phyloP scores from a whole-genome alignment of 2,113 vertebrate genomes.

The Arvicanthis niloticus region DNA sequence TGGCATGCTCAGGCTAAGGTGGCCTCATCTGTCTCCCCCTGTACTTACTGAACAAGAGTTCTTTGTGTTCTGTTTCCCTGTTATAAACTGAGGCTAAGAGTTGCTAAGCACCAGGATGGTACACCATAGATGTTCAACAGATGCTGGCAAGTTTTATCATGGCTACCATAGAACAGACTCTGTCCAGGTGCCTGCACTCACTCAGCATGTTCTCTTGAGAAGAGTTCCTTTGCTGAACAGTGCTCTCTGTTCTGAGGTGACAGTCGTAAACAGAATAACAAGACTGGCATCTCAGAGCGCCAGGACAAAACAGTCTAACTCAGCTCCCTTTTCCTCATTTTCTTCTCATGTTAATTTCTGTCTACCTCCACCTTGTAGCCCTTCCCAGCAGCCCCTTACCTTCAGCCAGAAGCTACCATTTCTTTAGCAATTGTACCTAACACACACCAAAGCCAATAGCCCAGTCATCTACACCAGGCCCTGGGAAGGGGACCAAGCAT shows the following conservation, averaged over 20 bases:
- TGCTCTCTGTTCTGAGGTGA: neutral
- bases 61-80: neutral
- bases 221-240: neutral
- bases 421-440: neutral
- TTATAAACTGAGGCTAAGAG: neutral
- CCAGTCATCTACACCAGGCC: neutral
- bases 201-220: neutral
- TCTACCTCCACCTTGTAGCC: too few species aligned
- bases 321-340: neutral
- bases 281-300: neutral
- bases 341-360: neutral
- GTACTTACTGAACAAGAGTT: neutral
- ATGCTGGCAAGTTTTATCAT: neutral
- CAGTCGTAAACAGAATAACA: neutral
- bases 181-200: neutral
- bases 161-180: neutral
- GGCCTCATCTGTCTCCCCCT: neutral
- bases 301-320: neutral
- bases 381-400: neutral
- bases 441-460: neutral
- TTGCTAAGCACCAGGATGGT: neutral
- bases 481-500: neutral
- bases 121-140: neutral
- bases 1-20: neutral
- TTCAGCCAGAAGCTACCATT: neutral